Conservation (phyloP, 1,140 invertebrate species). For the Hormaphis cornu region DNA sequence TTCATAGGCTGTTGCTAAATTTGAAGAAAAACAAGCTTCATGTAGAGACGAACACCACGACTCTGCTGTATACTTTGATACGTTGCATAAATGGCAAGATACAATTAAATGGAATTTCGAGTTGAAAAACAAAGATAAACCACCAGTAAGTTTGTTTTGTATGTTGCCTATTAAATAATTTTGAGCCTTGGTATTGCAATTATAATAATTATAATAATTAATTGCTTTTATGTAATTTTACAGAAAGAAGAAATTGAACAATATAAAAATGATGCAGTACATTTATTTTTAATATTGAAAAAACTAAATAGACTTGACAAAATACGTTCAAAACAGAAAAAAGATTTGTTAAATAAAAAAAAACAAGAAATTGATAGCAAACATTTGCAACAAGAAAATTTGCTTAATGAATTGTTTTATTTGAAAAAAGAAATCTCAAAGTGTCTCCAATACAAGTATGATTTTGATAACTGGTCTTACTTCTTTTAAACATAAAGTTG, state of each 20-base stretch:
- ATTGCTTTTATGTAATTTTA: background rate
- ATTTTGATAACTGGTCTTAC: background rate
- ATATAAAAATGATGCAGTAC: conserved; percentile 14
- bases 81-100: conserved; percentile 24
- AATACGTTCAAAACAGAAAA: conserved; percentile 28
- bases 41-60: conserved; percentile 9
- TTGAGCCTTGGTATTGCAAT: no score
- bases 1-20: conserved; percentile 3
- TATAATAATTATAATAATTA: no score
- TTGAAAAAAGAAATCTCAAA: conserved; percentile 25
- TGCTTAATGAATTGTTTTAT: conserved; percentile 17
- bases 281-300: conserved; percentile 28
- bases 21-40: conserved; percentile 13
- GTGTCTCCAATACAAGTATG: conserved; percentile 16
- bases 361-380: conserved; percentile 31
- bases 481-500: background rate
- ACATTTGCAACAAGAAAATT: conserved; percentile 28
- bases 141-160: background rate
- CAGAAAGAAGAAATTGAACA: conserved; percentile 24
- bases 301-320: conserved; percentile 25
- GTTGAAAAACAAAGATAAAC: conserved; percentile 4
- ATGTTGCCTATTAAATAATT: no score
- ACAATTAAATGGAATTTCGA: conserved; percentile 18
- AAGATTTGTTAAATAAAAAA: conserved; percentile 25
- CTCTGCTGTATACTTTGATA: conserved; percentile 15